Evolutionary conservation across 35 echinoderm and acorn worm species (phyloP), one percentile per base, ranked within the genome.

Genomic region (Lytechinus variegatus): DNA sequence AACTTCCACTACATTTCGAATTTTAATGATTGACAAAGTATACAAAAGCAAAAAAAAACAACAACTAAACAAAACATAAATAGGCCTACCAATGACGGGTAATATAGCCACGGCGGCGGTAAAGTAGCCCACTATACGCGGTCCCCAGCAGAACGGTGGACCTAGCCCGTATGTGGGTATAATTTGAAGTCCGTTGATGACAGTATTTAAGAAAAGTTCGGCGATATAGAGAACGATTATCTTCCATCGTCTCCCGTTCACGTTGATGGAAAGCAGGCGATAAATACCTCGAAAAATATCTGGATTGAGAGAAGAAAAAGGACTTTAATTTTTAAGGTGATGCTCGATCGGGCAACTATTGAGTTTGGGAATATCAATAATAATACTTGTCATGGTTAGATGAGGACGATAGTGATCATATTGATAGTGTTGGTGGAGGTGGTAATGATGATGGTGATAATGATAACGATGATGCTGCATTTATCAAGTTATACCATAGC

Each of bases 201-300:
- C 28, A 9, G 92, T 93, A 11, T 55, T 57, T 10, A 93, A 57
- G 53, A 93, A 93, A 5, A 93, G 92, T 27, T 93, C 92, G 13
- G 92, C 52, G 14, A 57, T 57, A 19, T 19, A 54, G 28, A 93
- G 55, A n/a, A 57, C 4, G 11, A n/a, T 19, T 9, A 93, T 55
- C 55, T 93, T 93, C 92, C 92, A 93, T 9, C 55, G 92, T 57
- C 92, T 33, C 3, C 92, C 92, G 52, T 54, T 54, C 9, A 33
- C 19, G 29, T 54, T 54, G 27, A 93, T 54, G 4, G 92, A 93
- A 0, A 93, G 52, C 92, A 57, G 13, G 27, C 92, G 52, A 24
- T 55, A 93, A 57, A 93, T 93, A n/a, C 92, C 92, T 3, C 54
- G 92, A 57, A 93, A 93, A 10, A 57, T 93, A 57, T 57, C 92